A percentile compares a stretch with the other conserved stretches of the same genome.
These are phyloP conservation scores for Murina feae DNA, from an alignment of 2,113 vertebrate species.

Conservation along the genomic window DNA sequence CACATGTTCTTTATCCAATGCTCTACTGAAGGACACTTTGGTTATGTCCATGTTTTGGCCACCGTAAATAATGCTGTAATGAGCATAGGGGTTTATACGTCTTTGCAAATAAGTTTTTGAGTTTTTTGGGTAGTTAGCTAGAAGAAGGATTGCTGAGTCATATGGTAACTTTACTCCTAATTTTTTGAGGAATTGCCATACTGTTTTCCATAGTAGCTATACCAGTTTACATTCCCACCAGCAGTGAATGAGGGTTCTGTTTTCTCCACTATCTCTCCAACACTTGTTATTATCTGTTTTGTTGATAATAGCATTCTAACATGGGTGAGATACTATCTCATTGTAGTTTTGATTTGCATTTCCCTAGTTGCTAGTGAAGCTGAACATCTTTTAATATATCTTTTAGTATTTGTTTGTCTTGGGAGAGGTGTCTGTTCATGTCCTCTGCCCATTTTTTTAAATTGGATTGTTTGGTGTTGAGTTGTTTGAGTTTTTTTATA, in stretches of 20 bases:
- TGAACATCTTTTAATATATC: not conserved
- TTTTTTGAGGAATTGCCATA: too few relatives aligned
- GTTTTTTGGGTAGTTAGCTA: not conserved
- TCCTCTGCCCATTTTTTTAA: not conserved
- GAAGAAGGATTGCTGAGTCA: not conserved
- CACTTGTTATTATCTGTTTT: not conserved
- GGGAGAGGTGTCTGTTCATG: not conserved
- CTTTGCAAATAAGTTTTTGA: not conserved
- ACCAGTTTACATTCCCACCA: too few relatives aligned
- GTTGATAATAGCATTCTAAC: not conserved
- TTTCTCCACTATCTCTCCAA: not conserved
- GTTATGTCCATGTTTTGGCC: too few relatives aligned
- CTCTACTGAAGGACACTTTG: too few relatives aligned
- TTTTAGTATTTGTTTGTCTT: not conserved
- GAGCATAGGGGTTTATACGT: not conserved
- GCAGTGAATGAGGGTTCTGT: not conserved
- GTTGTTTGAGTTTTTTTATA: not conserved
- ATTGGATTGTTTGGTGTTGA: not conserved
- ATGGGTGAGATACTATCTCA: not conserved
- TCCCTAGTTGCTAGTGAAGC: too few relatives aligned
- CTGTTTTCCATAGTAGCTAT: too few relatives aligned
- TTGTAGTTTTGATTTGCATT: not conserved
- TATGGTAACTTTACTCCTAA: too few relatives aligned
- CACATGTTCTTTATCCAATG: too few relatives aligned
- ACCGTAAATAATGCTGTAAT: too few relatives aligned